These are phyloP conservation scores for Halocynthia roretzi DNA, from an alignment of 23 tunicate genomes.

Conservation along the genomic window DNA sequence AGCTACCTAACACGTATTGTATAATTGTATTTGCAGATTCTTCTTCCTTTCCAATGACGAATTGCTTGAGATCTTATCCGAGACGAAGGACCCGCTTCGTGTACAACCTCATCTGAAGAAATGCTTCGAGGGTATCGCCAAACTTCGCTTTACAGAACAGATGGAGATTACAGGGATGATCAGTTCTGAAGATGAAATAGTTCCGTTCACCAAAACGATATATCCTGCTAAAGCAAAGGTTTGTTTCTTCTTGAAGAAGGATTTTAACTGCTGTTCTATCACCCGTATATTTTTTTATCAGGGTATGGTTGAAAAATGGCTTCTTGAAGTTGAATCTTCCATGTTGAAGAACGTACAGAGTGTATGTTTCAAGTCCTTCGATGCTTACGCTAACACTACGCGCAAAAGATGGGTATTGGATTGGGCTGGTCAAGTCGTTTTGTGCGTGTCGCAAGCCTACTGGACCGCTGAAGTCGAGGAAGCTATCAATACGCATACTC, in stretches of 20 bases:
- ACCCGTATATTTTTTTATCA: slow-evolving; percentile 4
- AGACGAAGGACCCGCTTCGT: slow-evolving; percentile 96
- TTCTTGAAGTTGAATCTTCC: slow-evolving; percentile 76
- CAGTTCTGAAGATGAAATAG: slow-evolving; percentile 76
- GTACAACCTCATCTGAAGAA: slow-evolving; percentile 98
- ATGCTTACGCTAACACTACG: slow-evolving; percentile 53
- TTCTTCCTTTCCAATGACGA: slow-evolving; percentile 96
- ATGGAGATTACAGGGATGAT: slow-evolving; percentile 91
- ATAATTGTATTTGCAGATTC: slow-evolving; percentile 37
- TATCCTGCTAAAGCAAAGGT: slow-evolving; percentile 92
- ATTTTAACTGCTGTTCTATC: background rate
- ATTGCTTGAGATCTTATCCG: slow-evolving; percentile 90
- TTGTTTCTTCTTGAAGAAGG: slow-evolving; percentile 5
- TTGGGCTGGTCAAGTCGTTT: slow-evolving; percentile 90
- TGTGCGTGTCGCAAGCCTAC: slow-evolving; percentile 81
- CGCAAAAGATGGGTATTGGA: slow-evolving; percentile 86
- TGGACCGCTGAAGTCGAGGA: slow-evolving; percentile 94
- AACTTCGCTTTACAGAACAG: slow-evolving; percentile 82
- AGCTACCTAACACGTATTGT: background rate
- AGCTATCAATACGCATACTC: slow-evolving; percentile 73
- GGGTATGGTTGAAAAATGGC: slow-evolving; percentile 99
- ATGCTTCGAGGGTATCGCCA: slow-evolving; percentile 94
- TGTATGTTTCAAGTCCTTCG: slow-evolving; percentile 57
- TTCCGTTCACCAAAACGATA: slow-evolving; percentile 57
- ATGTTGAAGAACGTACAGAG: slow-evolving; percentile 79